These are phyloP conservation scores for Lycocerus yunnanus DNA, from an alignment of 2,888 invertebrate species.

Conservation along the genomic window DNA sequence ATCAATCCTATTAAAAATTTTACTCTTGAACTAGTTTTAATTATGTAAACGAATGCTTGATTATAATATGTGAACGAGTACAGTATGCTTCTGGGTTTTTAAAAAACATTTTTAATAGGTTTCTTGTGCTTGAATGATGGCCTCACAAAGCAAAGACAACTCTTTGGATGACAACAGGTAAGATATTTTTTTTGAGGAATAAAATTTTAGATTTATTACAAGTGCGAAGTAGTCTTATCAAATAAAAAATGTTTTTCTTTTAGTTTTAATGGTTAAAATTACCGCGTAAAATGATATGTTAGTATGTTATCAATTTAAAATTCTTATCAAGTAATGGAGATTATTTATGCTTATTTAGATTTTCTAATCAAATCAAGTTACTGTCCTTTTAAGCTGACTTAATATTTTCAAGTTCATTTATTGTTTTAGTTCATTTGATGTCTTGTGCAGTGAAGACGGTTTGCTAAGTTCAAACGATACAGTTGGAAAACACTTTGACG, in stretches of 20 bases:
- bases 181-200: background rate
- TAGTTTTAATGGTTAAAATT: too few species aligned
- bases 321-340: background rate
- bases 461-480: background rate
- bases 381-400: background rate
- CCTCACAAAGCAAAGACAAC: background rate
- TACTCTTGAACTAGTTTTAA: background rate
- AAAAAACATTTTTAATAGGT: background rate
- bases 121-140: background rate
- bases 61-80: too few species aligned
- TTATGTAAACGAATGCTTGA: background rate
- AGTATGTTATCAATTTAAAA: background rate
- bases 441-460: background rate
- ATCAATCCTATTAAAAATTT: background rate
- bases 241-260: too few species aligned
- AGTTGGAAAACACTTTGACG: constrained; percentile 15
- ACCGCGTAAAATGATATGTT: background rate
- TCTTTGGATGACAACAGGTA: background rate
- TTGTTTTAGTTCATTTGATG: background rate
- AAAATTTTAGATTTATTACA: too few species aligned
- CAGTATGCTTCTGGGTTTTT: background rate
- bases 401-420: background rate
- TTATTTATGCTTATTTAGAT: background rate
- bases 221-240: too few species aligned
- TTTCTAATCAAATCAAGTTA: background rate